Percentiles rank a stretch among this genome's conserved stretches.
Evolutionary conservation across 1,140 invertebrate species (phyloP).

Genomic region (Rhopalosiphum maidis): DNA sequence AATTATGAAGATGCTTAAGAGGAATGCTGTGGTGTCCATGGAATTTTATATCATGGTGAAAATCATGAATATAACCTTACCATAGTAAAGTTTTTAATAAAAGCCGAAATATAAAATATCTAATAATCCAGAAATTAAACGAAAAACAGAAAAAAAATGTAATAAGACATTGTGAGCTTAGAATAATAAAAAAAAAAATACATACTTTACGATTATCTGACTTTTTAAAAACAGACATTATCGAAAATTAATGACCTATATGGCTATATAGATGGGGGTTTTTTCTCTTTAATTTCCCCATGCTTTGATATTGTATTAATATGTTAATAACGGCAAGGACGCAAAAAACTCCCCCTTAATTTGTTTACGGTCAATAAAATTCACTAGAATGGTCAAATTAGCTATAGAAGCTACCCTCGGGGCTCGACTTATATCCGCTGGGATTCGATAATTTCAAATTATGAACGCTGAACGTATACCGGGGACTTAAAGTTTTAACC

Average conservation of each 20-base stretch:
- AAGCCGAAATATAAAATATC: background rate
- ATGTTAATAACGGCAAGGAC: background rate
- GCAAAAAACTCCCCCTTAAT: conserved; percentile 2
- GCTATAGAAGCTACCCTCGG: background rate
- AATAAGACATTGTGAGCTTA: background rate
- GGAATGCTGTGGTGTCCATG: background rate
- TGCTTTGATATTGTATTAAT: background rate
- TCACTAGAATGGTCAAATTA: conserved; percentile 13
- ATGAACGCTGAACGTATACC: background rate
- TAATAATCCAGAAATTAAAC: background rate
- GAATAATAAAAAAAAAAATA: background rate
- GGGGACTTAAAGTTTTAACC: background rate
- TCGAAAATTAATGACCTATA: background rate
- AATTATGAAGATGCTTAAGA: background rate
- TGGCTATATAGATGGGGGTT: background rate
- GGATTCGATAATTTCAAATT: conserved; percentile 26
- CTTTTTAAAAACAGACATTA: background rate
- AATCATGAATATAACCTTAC: background rate
- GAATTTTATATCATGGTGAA: background rate
- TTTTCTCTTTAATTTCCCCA: background rate
- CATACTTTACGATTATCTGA: background rate
- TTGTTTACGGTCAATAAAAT: conserved; percentile 23
- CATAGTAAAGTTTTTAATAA: background rate
- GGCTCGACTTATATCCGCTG: background rate
- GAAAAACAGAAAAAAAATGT: background rate